Evolutionary conservation across 2,888 invertebrate genomes (phyloP), one percentile per base, ranked within the genome.

Genomic region (Liodrosophila aerea): DNA sequence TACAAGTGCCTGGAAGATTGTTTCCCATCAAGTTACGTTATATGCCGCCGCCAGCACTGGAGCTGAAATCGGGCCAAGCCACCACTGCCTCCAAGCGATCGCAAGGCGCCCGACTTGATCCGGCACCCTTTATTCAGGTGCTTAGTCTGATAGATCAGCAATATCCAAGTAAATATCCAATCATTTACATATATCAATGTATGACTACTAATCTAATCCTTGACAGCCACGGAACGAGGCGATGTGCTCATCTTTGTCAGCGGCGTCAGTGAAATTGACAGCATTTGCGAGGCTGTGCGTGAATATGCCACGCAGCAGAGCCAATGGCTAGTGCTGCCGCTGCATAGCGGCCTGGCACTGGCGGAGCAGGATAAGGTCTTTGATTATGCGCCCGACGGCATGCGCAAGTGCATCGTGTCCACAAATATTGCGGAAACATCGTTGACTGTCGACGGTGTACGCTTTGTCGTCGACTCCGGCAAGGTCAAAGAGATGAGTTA

Each of bases 391-490:
- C 98, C 98, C 0, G 96, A 97, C 52, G 97, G 98, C 3, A 93
- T 97, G 1, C 92, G 99, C 50, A 99, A 99, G 89, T 99, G 98
- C 89, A 97, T 99, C 61, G 94, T 99, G 0, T 97, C 98, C 0
- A 99, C 99, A 0, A 99, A 99, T 87, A 99, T 99, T 57, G 98
- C 99, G 0, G 99, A 99, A 91, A 99, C 99, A 0, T 98, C 98
- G 0, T 95, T 99, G 2, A 99, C 99, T 0, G 98, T 99, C 51
- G 99, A 99, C 88, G 99, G 99, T 0, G 95, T 99, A 50, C 92
- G 99, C 84, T 99, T 99, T 90, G 99, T 99, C 0, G 93, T 96
- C 0, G 99, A 99, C 89, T 98, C 98, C 1, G 99, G 99, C 22
- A 98, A 97, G 92, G 97, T 93, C 0, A 98, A 98, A 91, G 96